Percentiles rank a stretch among this genome's conserved stretches.
phyloP scores from a whole-genome alignment of 2,797 vertebrate genomes.

The Chaunax sp. region DNA sequence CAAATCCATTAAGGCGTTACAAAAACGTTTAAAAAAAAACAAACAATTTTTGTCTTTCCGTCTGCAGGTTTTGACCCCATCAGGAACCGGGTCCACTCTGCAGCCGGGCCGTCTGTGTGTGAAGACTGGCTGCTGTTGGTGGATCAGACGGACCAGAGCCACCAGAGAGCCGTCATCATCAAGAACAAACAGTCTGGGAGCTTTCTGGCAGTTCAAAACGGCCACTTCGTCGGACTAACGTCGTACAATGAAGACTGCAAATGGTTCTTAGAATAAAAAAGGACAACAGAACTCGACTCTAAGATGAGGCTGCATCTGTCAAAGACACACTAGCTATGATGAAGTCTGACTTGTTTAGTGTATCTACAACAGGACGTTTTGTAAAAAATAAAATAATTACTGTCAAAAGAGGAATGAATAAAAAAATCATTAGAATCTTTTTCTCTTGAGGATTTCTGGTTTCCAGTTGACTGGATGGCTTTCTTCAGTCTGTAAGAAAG shows the following conservation, averaged over 20 bases:
- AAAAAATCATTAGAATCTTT: constrained; percentile 88
- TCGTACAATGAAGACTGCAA: constrained; percentile 65
- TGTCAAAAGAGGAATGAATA: constrained; percentile 23
- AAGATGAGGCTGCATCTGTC: not conserved
- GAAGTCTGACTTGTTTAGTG: constrained; percentile 2
- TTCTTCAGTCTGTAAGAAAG: constrained; percentile 92
- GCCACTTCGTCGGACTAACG: constrained; percentile 40
- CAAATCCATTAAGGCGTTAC: constrained; percentile 9
- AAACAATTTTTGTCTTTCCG: not conserved
- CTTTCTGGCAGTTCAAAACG: constrained; percentile 59
- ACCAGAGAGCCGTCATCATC: constrained; percentile 57
- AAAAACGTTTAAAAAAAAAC: not conserved
- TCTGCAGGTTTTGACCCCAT: constrained; percentile 50
- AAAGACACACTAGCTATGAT: not conserved
- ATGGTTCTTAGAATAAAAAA: constrained; percentile 60
- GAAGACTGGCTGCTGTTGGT: constrained; percentile 70
- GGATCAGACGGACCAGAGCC: constrained; percentile 61
- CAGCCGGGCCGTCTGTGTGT: constrained; percentile 14
- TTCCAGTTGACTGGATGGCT: constrained; percentile 98
- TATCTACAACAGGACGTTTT: constrained; percentile 29
- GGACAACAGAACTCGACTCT: not conserved
- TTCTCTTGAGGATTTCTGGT: constrained; percentile 98
- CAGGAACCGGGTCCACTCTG: constrained; percentile 42
- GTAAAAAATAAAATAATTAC: constrained; percentile 41
- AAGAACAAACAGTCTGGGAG: constrained; percentile 60